phyloP scores from a whole-genome alignment of 2,888 invertebrate genomes.

The Sepiola atlantica region DNA sequence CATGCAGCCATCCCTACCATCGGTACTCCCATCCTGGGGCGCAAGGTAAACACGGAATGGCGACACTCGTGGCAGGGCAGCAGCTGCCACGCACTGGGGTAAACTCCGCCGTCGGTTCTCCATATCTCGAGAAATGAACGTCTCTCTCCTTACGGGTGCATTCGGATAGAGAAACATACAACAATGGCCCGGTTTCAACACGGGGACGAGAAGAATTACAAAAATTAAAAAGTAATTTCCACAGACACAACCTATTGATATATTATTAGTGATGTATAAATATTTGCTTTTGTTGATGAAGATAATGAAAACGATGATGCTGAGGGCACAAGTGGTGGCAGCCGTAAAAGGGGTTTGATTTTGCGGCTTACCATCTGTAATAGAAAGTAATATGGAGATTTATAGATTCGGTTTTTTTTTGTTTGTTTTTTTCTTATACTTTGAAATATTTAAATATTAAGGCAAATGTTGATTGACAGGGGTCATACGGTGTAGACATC shows the following conservation, averaged over 20 bases:
- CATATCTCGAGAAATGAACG: not conserved
- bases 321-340: not conserved
- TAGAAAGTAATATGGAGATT: not conserved
- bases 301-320: not conserved
- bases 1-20: conserved; percentile 10
- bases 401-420: not conserved
- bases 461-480: not conserved
- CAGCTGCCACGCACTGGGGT: conserved; percentile 37
- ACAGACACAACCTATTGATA: not conserved
- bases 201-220: not conserved
- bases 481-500: not conserved
- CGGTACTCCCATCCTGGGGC: conserved; percentile 36
- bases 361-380: not conserved
- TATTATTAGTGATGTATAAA: not conserved
- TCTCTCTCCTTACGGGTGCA: not conserved
- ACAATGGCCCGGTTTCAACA: not conserved
- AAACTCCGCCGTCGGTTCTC: conserved; percentile 38
- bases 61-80: conserved; percentile 40
- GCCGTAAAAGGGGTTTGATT: not conserved
- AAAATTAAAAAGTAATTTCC: too few relatives aligned
- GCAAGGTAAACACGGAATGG: conserved; percentile 39
- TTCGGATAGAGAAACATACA: not conserved
- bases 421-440: not conserved
- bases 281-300: not conserved
- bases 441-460: not conserved